Base-by-base conservation (phyloP, 2,797 vertebrate species). In the Brotogeris chrysoptera region DNA sequence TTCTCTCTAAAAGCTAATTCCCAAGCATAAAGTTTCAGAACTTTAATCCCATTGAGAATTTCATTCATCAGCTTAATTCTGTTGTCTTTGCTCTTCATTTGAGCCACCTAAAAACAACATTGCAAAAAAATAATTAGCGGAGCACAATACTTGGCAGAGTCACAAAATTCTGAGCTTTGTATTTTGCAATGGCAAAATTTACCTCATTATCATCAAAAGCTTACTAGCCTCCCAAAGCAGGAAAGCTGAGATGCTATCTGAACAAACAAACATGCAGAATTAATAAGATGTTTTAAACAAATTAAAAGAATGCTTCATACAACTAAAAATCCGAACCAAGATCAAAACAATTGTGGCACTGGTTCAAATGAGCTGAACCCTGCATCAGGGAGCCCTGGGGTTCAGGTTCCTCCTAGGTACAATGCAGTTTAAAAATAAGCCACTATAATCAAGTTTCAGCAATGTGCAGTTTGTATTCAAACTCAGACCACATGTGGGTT, bases 1-100 rank as follows among this genome's bases (percentile, higher is more conserved):
- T 99, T 99, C 86, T 98, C 98, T 95, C 97, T 98, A 96, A 99
- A 99, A 12, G 99, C 99, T 97, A 99, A 97, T 96, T 99, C 99
- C 99, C 99, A 99, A 66, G 99, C 99, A 1, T 99, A 99, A 30
- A 99, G 98, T 97, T 99, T 99, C 66, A 99, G 97, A 73, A 99
- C 99, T 95, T 99, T 99, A 97, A 99, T 99, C 57, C 99, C 99
- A 1, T 99, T 99, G 88, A 99, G 98, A 92, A 99, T 98, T 97
- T 99, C 99, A 24, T 99, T 99, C 99, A 99, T 99, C 96, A 99
- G 98, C 97, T 99, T 99, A 64, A 99, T 99, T 95, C 99, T 98
- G 92, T 94, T 98, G 98, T 99, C 99, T 93, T 99, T 99, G 94
- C 98, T 99, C 97, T 99, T 99, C 99, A 99, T 99, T 97, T 99